Percentiles rank a stretch among this genome's conserved stretches.
phyloP scores from a whole-genome alignment of 2,888 invertebrate genomes.

The Rutpela maculata region DNA sequence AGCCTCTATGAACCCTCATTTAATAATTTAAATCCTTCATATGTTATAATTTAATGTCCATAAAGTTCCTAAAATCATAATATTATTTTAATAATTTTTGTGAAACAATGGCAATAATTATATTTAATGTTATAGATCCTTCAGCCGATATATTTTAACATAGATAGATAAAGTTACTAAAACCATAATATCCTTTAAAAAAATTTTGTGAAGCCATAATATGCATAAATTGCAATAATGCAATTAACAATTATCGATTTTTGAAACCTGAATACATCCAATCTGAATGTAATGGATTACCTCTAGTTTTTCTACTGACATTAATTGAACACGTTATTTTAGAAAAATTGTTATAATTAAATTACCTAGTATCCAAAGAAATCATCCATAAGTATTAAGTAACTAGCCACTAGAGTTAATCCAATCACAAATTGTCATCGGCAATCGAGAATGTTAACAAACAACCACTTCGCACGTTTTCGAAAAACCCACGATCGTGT shows the following conservation, averaged over 20 bases:
- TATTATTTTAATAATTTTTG: too few species aligned
- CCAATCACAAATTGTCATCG: not conserved
- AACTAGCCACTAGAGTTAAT: constrained; percentile 5
- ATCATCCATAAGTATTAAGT: not conserved
- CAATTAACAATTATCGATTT: not conserved
- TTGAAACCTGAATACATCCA: not conserved
- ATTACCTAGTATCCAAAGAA: not conserved
- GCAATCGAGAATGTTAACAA: not conserved
- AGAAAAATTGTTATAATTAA: not conserved
- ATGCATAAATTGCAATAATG: not conserved
- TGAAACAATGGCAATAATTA: too few species aligned
- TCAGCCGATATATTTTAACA: too few species aligned
- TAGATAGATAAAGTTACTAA: too few species aligned
- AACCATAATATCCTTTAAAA: too few species aligned
- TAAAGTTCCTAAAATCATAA: too few species aligned
- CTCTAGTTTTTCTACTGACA: not conserved
- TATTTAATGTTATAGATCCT: too few species aligned
- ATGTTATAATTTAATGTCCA: too few species aligned
- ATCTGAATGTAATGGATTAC: not conserved
- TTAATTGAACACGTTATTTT: not conserved
- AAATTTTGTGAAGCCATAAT: too few species aligned
- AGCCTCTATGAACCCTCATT: too few species aligned
- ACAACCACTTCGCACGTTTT: constrained; percentile 22
- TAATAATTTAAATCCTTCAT: too few species aligned
- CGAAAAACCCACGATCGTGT: constrained; percentile 31